These are phyloP conservation scores for Pristionchus arcanus DNA, from an alignment of 2,888 invertebrate species.

Conservation along the genomic window DNA sequence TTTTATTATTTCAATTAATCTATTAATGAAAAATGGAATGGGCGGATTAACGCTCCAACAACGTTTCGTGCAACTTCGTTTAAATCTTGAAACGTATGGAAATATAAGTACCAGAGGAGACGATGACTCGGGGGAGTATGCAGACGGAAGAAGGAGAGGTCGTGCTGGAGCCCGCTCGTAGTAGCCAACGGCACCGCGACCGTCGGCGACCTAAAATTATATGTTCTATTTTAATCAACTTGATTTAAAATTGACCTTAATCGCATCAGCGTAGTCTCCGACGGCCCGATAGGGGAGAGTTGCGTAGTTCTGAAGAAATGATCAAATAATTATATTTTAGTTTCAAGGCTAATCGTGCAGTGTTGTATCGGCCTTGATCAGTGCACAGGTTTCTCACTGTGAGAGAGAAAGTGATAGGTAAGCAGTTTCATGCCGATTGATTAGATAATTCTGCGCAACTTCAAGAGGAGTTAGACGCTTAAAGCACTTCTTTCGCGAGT, in stretches of 20 bases:
- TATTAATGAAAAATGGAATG: too few species aligned
- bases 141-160: neutral
- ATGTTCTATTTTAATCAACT: neutral
- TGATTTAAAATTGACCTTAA: neutral
- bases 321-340: neutral
- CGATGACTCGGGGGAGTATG: neutral
- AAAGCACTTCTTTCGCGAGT: too few species aligned
- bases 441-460: neutral
- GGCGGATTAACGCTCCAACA: too few species aligned
- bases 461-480: too few species aligned
- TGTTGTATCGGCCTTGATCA: neutral
- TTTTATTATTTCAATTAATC: too few species aligned
- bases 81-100: too few species aligned
- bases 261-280: neutral
- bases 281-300: neutral
- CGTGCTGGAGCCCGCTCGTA: neutral
- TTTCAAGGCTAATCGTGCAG: neutral
- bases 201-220: neutral
- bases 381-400: neutral
- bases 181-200: constrained; percentile 4
- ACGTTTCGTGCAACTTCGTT: too few species aligned
- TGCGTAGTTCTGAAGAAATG: neutral
- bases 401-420: neutral
- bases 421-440: neutral
- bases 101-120: neutral